Conservation (phyloP, 2,888 invertebrate species). For the Ditylenchus weischeri region DNA sequence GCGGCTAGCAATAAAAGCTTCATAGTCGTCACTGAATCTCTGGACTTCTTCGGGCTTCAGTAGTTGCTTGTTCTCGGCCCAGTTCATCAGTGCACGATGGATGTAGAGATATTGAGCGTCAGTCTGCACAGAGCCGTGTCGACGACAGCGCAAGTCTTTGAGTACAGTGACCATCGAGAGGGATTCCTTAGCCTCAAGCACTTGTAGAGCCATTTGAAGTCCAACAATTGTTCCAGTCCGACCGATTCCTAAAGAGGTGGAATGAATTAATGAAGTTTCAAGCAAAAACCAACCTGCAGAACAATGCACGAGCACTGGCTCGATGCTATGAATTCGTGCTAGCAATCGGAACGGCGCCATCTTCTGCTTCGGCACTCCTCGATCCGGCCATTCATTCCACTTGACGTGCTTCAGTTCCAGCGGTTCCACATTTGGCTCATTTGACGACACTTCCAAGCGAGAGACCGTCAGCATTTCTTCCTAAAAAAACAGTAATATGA, state of each 20-base stretch:
- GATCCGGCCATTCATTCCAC: conserved; percentile 30
- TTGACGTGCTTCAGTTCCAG: conserved; percentile 15
- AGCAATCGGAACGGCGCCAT: conserved; percentile 22
- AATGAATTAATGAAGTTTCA: too few species aligned
- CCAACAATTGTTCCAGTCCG: conserved; percentile 50
- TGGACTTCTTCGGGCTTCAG: background rate
- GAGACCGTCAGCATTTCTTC: conserved; percentile 4
- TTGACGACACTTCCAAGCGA: background rate
- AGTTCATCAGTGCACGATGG: conserved; percentile 40
- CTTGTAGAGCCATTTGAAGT: conserved; percentile 38
- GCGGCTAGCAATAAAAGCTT: background rate
- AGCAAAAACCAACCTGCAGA: background rate
- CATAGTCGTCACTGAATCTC: conserved; percentile 6
- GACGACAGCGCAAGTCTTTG: conserved; percentile 16
- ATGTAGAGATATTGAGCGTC: conserved; percentile 44
- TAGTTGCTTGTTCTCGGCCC: conserved; percentile 41
- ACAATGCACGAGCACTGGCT: conserved; percentile 22
- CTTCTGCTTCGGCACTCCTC: conserved; percentile 25
- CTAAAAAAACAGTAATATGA: background rate
- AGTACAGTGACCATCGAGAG: conserved; percentile 34
- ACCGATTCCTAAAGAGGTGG: conserved; percentile 24
- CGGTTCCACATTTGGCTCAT: background rate
- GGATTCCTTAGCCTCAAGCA: conserved; percentile 36
- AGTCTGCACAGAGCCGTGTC: conserved; percentile 25
- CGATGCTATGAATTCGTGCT: background rate